Base-by-base conservation (phyloP, 2,797 vertebrate genomes). In the Babyrousa celebensis region DNA sequence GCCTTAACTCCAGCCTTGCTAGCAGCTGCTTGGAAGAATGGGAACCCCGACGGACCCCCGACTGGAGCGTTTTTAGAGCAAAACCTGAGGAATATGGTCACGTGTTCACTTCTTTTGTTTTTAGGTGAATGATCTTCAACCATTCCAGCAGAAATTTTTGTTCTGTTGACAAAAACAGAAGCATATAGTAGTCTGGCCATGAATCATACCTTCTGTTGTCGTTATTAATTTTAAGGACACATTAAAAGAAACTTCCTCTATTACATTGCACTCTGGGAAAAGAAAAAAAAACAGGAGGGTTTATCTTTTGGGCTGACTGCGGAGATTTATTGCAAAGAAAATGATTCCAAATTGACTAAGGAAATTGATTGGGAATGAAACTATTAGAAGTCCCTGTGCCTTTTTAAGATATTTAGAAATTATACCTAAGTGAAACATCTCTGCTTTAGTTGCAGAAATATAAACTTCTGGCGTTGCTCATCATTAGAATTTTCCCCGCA, bases 391-490 rank as follows among this genome's bases (percentile, higher is more conserved):
- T 97, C 94, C 96, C 95, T 85, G 72, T 98, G 98, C 97, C 96
- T 98, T 98, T 97, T 98, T 2, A 98, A 97, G 93, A 98, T 98
- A 94, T 97, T 98, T 98, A 98, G 98, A 98, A 99, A 98, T 98
- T 98, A 98, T 97, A 98, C 97, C 98, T 98, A 98, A 98, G 97
- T 98, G 97, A 98, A 98, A 98, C 97, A 97, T 98, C 98, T 98
- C 97, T 98, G 97, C 97, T 98, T 98, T 95, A 95, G 97, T 98
- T 98, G 97, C 96, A 96, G 98, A 98, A 98, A 98, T 98, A 98
- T 98, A 98, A 98, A 98, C 98, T 99, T 98, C 97, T 98, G 98
- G 98, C 98, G 98, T 98, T 98, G 97, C 98, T 98, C 95, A 97
- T 98, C 98, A 98, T 98, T 98, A 98, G 98, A 98, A 97, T 98